Conservation (phyloP, 1,140 invertebrate genomes). For the Meloidogyne hapla region DNA sequence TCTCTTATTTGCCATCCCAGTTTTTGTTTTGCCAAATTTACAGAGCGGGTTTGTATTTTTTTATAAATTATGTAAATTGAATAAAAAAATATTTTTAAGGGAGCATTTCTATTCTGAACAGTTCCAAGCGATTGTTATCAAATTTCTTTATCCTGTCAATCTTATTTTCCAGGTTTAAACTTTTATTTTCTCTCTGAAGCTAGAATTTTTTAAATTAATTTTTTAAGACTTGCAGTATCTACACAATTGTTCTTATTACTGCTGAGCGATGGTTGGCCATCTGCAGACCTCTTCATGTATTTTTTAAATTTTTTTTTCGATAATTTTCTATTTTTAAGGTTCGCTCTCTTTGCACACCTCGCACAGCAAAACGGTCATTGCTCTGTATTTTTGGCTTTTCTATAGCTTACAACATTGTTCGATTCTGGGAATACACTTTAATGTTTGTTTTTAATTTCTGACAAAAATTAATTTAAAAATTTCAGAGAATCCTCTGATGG, state of each 20-base stretch:
- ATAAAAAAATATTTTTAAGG: background rate
- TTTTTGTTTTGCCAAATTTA: constrained; percentile 54
- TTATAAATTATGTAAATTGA: background rate
- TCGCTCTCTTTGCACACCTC: constrained; percentile 55
- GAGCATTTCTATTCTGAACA: background rate
- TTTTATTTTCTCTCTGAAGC: too few relatives aligned
- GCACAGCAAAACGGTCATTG: constrained; percentile 51
- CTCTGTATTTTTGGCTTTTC: constrained; percentile 50
- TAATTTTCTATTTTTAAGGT: constrained; percentile 30
- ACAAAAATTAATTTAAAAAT: background rate
- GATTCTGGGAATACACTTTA: constrained; percentile 58
- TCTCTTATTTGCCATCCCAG: constrained; percentile 52
- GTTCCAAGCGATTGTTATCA: constrained; percentile 51
- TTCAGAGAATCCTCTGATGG: constrained; percentile 31
- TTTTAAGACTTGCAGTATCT: constrained; percentile 54
- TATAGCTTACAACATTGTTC: constrained; percentile 53
- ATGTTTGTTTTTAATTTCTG: constrained; percentile 29
- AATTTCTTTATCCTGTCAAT: constrained; percentile 60
- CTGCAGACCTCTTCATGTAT: constrained; percentile 25
- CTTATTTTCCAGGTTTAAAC: constrained; percentile 46
- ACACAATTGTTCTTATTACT: constrained; percentile 27
- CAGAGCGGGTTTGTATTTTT: constrained; percentile 36
- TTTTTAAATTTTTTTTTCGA: background rate
- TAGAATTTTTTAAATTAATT: too few relatives aligned
- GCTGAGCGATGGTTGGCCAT: constrained; percentile 22